These are phyloP conservation scores for Elachura formosa DNA, from an alignment of 2,113 vertebrate genomes.

Conservation along the genomic window DNA sequence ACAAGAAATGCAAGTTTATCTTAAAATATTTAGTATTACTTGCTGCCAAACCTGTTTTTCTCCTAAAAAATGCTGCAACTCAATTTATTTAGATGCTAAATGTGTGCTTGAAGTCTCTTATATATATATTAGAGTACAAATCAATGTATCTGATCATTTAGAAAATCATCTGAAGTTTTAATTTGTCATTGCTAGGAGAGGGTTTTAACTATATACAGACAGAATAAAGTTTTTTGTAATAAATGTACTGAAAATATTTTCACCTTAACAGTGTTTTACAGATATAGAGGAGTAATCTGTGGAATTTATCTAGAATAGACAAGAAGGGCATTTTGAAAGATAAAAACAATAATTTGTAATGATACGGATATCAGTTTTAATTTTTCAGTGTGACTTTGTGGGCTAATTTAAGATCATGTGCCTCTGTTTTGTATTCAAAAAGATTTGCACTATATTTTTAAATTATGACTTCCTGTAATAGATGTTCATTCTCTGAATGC, in stretches of 20 bases:
- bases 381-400: not conserved
- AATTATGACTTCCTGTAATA: not conserved
- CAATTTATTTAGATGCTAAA: not conserved
- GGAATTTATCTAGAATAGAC: not conserved
- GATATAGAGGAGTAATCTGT: not conserved
- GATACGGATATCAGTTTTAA: not conserved
- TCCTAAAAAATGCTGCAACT: not conserved
- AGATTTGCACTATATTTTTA: not conserved
- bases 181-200: not conserved
- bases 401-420: not conserved
- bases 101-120: not conserved
- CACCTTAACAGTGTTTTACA: not conserved
- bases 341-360: not conserved
- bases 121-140: not conserved
- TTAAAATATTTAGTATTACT: not conserved
- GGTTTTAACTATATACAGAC: not conserved
- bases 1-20: not conserved
- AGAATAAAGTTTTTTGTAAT: not conserved
- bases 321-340: not conserved
- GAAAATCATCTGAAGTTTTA: not conserved
- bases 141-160: not conserved
- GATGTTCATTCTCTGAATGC: not conserved
- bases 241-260: not conserved
- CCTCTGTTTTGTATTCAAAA: not conserved
- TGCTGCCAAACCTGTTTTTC: not conserved